phyloP scores from a whole-genome alignment of 2,888 invertebrate genomes.

The Crioceris asparagi region DNA sequence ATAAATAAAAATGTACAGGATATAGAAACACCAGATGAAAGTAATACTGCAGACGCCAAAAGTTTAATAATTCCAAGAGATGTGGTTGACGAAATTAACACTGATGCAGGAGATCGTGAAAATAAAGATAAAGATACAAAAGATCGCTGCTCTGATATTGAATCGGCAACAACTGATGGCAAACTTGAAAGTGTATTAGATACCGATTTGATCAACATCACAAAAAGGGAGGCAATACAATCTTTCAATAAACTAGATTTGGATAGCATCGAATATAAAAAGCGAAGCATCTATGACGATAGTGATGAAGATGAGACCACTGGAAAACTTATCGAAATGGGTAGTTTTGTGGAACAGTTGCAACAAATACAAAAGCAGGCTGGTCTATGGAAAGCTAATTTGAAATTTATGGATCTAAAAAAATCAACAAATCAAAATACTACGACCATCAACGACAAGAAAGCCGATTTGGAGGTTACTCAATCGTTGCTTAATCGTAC shows the following conservation, averaged over 20 bases:
- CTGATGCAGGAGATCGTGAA: constrained; percentile 7
- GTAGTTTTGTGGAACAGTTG: constrained; percentile 21
- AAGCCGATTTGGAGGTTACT: too few species aligned
- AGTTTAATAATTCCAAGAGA: too few species aligned
- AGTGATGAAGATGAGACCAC: constrained; percentile 13
- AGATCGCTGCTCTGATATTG: constrained; percentile 13
- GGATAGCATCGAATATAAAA: neutral
- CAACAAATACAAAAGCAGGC: constrained; percentile 21
- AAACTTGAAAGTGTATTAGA: neutral
- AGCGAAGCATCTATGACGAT: constrained; percentile 14
- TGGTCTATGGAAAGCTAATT: constrained; percentile 20
- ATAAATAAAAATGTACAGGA: neutral
- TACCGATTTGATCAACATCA: neutral
- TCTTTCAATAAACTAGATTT: constrained; percentile 1
- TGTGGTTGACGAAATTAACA: constrained; percentile 5
- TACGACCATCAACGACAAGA: too few species aligned
- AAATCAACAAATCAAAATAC: too few species aligned
- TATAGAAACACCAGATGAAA: neutral
- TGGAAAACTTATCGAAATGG: constrained; percentile 21
- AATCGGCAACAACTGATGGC: neutral
- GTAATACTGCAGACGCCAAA: constrained; percentile 1
- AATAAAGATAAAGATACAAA: constrained; percentile 18
- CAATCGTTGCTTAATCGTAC: too few species aligned
- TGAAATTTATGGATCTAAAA: too few species aligned
- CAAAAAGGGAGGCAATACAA: neutral